Conservation (phyloP, 2,113 vertebrate genomes). For the Aramus guarauna region DNA sequence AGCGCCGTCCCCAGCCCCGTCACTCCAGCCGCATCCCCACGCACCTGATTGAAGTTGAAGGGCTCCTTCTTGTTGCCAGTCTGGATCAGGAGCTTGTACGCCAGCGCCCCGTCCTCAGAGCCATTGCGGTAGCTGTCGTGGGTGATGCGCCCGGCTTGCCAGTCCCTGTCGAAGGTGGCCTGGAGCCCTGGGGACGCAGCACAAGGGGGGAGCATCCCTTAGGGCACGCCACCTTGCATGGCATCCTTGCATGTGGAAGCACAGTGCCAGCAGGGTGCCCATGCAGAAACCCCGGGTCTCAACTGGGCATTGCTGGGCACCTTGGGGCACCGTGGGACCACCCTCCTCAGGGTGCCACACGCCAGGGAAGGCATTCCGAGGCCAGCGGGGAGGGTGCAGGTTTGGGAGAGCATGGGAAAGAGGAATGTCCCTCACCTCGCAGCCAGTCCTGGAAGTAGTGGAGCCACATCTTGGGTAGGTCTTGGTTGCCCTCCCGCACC, state of each 20-base stretch:
- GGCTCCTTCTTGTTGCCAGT: slow-evolving; percentile 93
- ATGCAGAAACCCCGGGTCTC: not conserved
- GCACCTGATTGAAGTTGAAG: slow-evolving; percentile 91
- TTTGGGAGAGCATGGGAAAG: not conserved
- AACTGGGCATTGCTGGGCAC: not conserved
- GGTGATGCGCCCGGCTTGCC: slow-evolving; percentile 89
- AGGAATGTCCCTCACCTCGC: slow-evolving; percentile 75
- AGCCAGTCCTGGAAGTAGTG: slow-evolving; percentile 98
- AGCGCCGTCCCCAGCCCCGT: not conserved
- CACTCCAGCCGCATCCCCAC: not conserved
- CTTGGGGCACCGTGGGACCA: not conserved
- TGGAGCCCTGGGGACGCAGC: slow-evolving; percentile 81
- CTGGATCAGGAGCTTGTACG: slow-evolving; percentile 97
- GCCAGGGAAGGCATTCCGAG: not conserved
- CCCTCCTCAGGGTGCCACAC: not conserved
- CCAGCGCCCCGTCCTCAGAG: slow-evolving; percentile 92
- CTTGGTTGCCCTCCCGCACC: slow-evolving; percentile 82
- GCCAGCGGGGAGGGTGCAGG: not conserved
- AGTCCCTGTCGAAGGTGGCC: slow-evolving; percentile 90
- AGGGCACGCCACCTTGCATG: accelerated
- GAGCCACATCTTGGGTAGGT: slow-evolving; percentile 95
- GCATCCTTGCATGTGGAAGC: too few relatives aligned
- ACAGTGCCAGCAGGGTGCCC: not conserved
- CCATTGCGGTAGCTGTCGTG: slow-evolving; percentile 91
- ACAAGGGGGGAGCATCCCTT: not conserved